Conservation (phyloP, 2,797 vertebrate species). For the Sylvia borin region DNA sequence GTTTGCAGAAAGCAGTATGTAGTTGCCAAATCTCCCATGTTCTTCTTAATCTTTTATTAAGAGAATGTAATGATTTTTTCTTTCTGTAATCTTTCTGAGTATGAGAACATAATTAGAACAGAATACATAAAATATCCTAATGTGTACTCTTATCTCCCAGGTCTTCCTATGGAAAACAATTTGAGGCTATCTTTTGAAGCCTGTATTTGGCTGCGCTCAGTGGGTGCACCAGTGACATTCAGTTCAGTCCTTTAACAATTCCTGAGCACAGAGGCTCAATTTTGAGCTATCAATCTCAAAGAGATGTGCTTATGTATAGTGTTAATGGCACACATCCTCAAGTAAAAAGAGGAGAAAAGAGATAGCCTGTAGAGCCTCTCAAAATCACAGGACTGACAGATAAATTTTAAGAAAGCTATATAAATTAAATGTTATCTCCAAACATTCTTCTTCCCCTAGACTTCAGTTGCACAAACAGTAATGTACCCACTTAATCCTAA, state of each 20-base stretch:
- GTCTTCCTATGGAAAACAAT: background rate
- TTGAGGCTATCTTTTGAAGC: background rate
- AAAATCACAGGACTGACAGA: background rate
- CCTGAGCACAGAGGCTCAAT: background rate
- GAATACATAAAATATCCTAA: background rate
- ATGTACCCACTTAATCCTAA: background rate
- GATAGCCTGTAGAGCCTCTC: background rate
- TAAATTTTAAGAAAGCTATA: background rate
- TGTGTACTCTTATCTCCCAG: background rate
- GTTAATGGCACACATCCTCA: background rate
- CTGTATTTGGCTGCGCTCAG: background rate
- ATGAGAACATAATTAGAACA: background rate
- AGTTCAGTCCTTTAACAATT: background rate
- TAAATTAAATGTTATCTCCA: background rate
- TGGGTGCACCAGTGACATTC: background rate
- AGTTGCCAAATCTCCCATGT: background rate
- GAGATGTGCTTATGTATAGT: background rate
- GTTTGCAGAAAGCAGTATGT: background rate
- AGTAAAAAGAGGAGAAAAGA: background rate
- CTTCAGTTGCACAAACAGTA: background rate
- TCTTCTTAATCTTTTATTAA: background rate
- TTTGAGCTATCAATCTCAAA: background rate
- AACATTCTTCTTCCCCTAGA: background rate
- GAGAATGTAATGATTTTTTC: background rate
- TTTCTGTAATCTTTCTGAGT: background rate